phyloP scores from a whole-genome alignment of 1,140 invertebrate species.

The Zaprionus nigranus region DNA sequence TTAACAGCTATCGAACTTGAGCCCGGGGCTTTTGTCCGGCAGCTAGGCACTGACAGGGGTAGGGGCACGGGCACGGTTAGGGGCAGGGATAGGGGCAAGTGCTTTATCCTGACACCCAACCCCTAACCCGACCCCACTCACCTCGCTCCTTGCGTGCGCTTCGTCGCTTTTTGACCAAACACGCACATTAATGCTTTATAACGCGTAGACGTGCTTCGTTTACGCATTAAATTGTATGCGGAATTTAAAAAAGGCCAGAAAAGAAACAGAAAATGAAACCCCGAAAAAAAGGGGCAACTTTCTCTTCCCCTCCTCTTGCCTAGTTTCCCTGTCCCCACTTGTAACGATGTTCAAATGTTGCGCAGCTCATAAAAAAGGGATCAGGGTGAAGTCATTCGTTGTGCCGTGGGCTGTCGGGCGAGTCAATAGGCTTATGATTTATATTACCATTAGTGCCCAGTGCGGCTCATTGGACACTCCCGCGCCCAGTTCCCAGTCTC shows the following conservation, averaged over 20 bases:
- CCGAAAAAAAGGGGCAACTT: not conserved
- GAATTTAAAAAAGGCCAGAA: conserved; percentile 59
- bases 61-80: too few species aligned
- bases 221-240: conserved; percentile 50
- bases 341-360: conserved; percentile 65
- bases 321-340: too few species aligned
- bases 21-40: not conserved
- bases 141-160: conserved; percentile 20
- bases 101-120: conserved; percentile 1
- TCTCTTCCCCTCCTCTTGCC: not conserved
- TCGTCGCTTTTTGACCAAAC: conserved; percentile 49
- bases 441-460: conserved; percentile 68
- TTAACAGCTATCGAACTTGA: conserved; percentile 10
- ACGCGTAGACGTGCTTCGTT: conserved; percentile 58
- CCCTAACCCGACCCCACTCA: not conserved
- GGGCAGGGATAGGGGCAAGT: not conserved
- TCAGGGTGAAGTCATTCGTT: conserved; percentile 63
- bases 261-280: conserved; percentile 6
- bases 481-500: not conserved
- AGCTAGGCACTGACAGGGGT: too few species aligned
- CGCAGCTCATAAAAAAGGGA: conserved; percentile 76
- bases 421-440: conserved; percentile 82
- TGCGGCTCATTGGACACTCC: conserved; percentile 55
- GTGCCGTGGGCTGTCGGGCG: conserved; percentile 38
- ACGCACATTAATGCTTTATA: conserved; percentile 60